These are phyloP conservation scores for Schizotus pectinicornis DNA, from an alignment of 2,888 invertebrate genomes.

Conservation along the genomic window DNA sequence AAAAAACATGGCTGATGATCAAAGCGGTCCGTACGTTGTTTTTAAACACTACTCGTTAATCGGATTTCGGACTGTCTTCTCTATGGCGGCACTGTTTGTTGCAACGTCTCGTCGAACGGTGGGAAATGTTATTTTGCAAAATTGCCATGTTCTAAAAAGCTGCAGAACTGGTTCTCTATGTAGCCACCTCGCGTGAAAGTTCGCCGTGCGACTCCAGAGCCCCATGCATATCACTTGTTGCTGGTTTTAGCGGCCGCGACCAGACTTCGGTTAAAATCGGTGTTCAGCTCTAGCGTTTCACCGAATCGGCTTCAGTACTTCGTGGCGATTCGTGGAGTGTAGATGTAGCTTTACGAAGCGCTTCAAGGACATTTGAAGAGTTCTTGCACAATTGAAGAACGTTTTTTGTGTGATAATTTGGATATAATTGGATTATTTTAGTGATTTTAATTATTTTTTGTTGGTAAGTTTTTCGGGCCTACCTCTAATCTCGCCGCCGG, in stretches of 20 bases:
- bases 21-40: no score
- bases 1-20: not conserved
- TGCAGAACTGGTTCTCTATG: conserved; percentile 40
- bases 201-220: conserved; percentile 27
- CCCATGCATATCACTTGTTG: conserved; percentile 51
- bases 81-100: not conserved
- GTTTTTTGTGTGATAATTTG: conserved; percentile 7
- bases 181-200: not conserved
- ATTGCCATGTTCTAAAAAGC: conserved; percentile 36
- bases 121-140: conserved; percentile 35
- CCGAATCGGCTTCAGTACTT: conserved; percentile 46
- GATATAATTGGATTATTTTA: conserved; percentile 2
- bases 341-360: conserved; percentile 35
- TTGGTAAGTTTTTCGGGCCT: conserved; percentile 19
- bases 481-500: not conserved
- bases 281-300: conserved; percentile 35
- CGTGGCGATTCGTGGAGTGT: conserved; percentile 39
- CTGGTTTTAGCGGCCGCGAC: conserved; percentile 38
- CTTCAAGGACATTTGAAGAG: conserved; percentile 45
- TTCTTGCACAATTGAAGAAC: conserved; percentile 7
- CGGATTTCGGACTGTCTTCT: not conserved
- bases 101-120: not conserved
- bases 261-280: conserved; percentile 40
- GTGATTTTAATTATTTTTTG: not conserved
- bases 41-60: not conserved